Conservation (phyloP, 2,113 vertebrate genomes). For the Corythaixoides concolor region DNA sequence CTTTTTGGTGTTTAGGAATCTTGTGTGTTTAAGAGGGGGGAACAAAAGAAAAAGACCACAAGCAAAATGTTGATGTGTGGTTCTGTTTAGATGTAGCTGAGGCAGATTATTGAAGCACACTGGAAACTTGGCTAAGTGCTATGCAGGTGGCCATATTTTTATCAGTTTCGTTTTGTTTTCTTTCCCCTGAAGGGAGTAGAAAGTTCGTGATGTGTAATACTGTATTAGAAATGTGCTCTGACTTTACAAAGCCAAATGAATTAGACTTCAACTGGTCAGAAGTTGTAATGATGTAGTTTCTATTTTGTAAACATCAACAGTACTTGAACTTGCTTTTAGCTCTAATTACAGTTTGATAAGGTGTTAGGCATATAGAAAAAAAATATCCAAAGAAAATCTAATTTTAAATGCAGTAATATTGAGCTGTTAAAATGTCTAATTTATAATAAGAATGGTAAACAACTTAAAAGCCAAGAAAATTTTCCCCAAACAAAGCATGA, state of each 20-base stretch:
- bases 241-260: not conserved
- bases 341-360: not conserved
- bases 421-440: not conserved
- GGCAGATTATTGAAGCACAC: not conserved
- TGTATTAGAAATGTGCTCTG: not conserved
- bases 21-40: not conserved
- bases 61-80: fast-evolving
- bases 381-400: not conserved
- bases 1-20: not conserved
- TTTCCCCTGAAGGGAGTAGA: not conserved
- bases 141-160: not conserved
- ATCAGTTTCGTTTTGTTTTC: not conserved
- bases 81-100: not conserved
- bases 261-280: not conserved
- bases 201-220: not conserved
- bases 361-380: not conserved
- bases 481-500: not conserved
- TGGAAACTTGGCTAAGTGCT: not conserved
- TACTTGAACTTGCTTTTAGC: not conserved
- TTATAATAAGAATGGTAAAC: not conserved
- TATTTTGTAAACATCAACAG: not conserved
- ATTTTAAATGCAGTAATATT: not conserved
- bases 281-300: not conserved
- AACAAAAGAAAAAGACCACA: not conserved
- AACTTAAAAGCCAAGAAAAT: not conserved